Conservation (phyloP, 2,797 vertebrate species). For the Microctenopoma lineatum region DNA sequence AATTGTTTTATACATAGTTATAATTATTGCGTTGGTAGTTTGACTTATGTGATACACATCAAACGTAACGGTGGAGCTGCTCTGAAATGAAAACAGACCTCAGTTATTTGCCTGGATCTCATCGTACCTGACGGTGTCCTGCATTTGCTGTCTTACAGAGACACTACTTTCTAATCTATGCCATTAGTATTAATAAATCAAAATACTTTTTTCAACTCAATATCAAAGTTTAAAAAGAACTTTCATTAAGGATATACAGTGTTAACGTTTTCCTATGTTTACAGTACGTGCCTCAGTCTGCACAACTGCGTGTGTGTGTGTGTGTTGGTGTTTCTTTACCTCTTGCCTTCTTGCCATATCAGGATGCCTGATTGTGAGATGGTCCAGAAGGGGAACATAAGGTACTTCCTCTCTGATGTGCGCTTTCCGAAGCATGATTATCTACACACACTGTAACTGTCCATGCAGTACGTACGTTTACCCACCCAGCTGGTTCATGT, state of each 20-base stretch:
- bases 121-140: too few relatives aligned
- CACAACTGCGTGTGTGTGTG: conserved; percentile 23
- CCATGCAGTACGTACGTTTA: neutral
- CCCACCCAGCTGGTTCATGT: neutral
- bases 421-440: conserved; percentile 20
- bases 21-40: neutral
- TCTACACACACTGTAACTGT: conserved; percentile 8
- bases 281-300: neutral
- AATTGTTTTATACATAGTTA: neutral
- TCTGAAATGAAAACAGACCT: too few relatives aligned
- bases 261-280: too few relatives aligned
- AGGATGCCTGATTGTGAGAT: conserved; percentile 87
- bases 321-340: conserved; percentile 67
- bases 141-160: too few relatives aligned
- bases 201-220: too few relatives aligned
- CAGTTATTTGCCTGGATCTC: too few relatives aligned
- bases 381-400: conserved; percentile 83
- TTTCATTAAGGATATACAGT: neutral
- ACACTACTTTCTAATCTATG: too few relatives aligned
- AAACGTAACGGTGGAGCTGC: too few relatives aligned
- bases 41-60: too few relatives aligned
- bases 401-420: conserved; percentile 80
- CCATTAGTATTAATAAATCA: too few relatives aligned
- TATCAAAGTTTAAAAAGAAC: too few relatives aligned
- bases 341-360: conserved; percentile 80